A percentile compares a stretch with the other conserved stretches of the same genome.
Conservation (phyloP, 2,797 vertebrate genomes). For the Ficedula albicollis region DNA sequence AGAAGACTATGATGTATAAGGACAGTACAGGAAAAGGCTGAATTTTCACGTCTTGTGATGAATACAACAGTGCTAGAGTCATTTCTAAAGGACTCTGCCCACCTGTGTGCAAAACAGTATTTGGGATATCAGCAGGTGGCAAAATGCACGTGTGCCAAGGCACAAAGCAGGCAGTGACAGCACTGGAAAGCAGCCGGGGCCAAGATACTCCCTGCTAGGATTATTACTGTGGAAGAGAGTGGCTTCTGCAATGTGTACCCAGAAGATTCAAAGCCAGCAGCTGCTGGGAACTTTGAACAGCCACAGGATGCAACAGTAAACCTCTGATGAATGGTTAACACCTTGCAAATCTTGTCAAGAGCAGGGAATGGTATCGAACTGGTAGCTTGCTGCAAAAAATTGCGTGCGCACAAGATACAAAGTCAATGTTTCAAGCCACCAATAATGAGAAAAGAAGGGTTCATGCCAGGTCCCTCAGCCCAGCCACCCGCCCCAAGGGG, state of each 20-base stretch:
- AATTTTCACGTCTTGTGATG: not conserved
- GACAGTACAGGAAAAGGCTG: not conserved
- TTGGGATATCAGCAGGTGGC: not conserved
- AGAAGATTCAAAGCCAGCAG: conserved; percentile 1
- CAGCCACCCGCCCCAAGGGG: not conserved
- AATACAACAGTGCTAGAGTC: not conserved
- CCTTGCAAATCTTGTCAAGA: conserved; percentile 37
- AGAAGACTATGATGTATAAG: not conserved
- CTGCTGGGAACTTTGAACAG: conserved; percentile 9
- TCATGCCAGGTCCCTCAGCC: not conserved
- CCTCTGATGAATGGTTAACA: conserved; percentile 33
- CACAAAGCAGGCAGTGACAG: not conserved
- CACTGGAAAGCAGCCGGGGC: not conserved
- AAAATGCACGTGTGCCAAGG: accelerated
- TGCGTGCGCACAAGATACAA: accelerated
- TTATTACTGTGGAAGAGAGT: not conserved
- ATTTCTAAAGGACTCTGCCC: not conserved
- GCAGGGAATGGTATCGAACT: not conserved
- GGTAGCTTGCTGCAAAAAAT: not conserved
- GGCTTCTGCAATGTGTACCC: not conserved
- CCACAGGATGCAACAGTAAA: not conserved
- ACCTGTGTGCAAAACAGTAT: not conserved
- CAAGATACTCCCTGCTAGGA: not conserved
- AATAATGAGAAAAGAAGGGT: not conserved
- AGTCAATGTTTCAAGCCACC: not conserved